Evolutionary conservation across 2,888 invertebrate species (phyloP).

Genomic region (Aphodius sticticus): DNA sequence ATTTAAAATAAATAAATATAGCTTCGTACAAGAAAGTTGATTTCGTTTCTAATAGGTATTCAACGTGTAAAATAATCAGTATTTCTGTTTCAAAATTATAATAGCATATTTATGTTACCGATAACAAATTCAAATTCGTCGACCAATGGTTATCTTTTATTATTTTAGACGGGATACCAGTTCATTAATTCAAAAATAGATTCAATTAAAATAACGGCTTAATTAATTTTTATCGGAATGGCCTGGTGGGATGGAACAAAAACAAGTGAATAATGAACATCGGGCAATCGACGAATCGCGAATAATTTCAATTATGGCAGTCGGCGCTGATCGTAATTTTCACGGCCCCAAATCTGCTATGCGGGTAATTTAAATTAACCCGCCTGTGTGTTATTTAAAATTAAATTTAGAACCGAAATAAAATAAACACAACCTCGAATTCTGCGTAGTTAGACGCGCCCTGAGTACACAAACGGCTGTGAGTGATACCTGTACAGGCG

Average conservation of each 20-base stretch:
- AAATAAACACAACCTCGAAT: conserved; percentile 4
- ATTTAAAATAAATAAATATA: too few relatives aligned
- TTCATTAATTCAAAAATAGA: neutral
- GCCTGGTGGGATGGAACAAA: neutral
- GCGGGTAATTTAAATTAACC: neutral
- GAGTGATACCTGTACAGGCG: neutral
- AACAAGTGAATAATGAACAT: neutral
- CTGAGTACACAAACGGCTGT: neutral
- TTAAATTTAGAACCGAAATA: neutral
- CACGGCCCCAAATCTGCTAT: neutral
- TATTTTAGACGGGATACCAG: neutral
- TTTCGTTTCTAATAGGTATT: too few relatives aligned
- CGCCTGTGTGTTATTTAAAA: neutral
- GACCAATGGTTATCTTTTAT: too few relatives aligned
- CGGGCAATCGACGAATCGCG: neutral
- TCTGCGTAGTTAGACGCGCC: neutral
- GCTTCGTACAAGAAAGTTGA: too few relatives aligned
- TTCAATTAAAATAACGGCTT: neutral
- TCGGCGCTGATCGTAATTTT: neutral
- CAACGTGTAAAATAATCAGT: too few relatives aligned
- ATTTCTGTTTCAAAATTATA: too few relatives aligned
- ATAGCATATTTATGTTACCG: too few relatives aligned
- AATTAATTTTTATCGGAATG: neutral
- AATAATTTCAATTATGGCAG: neutral
- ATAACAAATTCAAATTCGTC: too few relatives aligned